Evolutionary conservation across 2,888 invertebrate species (phyloP).

Genomic region (Drosophila siamana): DNA sequence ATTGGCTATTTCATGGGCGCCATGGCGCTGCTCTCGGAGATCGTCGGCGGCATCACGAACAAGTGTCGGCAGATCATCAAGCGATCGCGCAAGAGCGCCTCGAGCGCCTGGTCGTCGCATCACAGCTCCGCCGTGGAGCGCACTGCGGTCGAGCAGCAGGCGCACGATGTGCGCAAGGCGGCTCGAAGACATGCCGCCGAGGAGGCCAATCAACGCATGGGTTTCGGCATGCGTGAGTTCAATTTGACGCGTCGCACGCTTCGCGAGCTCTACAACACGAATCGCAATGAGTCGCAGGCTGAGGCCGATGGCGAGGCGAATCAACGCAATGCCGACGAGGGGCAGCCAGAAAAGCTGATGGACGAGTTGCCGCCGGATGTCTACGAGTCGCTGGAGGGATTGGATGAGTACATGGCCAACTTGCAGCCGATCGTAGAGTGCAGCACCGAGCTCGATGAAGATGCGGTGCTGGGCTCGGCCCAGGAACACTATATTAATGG

Average conservation of each 20-base stretch:
- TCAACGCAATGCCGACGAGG: not conserved
- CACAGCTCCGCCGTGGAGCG: slow-evolving; percentile 61
- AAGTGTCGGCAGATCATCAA: slow-evolving; percentile 86
- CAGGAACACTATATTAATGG: not conserved
- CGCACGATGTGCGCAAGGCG: slow-evolving; percentile 63
- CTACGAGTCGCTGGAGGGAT: slow-evolving; percentile 35
- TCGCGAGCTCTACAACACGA: slow-evolving; percentile 77
- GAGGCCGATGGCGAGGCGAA: not conserved
- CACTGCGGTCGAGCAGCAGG: slow-evolving; percentile 49
- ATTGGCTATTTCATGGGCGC: slow-evolving; percentile 89
- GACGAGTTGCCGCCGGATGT: slow-evolving; percentile 37
- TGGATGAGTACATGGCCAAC: slow-evolving; percentile 65
- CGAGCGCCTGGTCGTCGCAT: slow-evolving; percentile 77
- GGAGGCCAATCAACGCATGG: slow-evolving; percentile 56
- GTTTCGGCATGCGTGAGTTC: slow-evolving; percentile 82
- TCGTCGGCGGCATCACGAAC: slow-evolving; percentile 89
- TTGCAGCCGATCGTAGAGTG: slow-evolving; percentile 24
- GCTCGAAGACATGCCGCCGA: slow-evolving; percentile 58
- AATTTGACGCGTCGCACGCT: slow-evolving; percentile 83
- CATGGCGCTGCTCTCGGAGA: slow-evolving; percentile 89
- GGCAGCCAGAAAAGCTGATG: not conserved
- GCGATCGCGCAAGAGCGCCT: slow-evolving; percentile 71
- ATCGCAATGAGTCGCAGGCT: not conserved
- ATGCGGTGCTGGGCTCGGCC: not conserved
- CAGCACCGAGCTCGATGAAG: slow-evolving; percentile 1